Conservation (phyloP, 2,888 invertebrate genomes). For the Meteorus colon region DNA sequence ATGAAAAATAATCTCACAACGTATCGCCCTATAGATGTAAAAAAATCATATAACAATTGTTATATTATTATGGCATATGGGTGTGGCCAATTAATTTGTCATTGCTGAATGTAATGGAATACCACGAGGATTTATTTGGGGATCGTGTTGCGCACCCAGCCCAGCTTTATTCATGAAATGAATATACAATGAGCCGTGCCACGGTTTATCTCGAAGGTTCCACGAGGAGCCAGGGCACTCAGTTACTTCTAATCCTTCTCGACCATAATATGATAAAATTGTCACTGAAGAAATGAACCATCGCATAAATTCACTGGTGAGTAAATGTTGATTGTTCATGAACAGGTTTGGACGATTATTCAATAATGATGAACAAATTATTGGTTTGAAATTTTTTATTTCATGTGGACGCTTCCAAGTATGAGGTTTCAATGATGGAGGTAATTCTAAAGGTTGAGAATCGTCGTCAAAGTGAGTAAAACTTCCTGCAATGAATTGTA, state of each 20-base stretch:
- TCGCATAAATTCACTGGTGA: slow-evolving; percentile 71
- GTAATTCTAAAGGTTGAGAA: slow-evolving; percentile 52
- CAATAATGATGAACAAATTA: slow-evolving; percentile 47
- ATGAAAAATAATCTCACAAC: slow-evolving; percentile 73
- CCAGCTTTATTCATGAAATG: slow-evolving; percentile 73
- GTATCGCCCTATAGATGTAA: slow-evolving; percentile 71
- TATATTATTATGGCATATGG: not conserved
- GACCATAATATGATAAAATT: slow-evolving; percentile 70
- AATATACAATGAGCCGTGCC: slow-evolving; percentile 74
- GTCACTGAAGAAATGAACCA: slow-evolving; percentile 69
- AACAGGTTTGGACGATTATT: slow-evolving; percentile 66
- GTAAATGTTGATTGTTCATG: slow-evolving; percentile 68
- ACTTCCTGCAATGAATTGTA: slow-evolving; percentile 46
- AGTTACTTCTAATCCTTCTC: slow-evolving; percentile 63
- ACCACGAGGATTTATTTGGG: slow-evolving; percentile 70
- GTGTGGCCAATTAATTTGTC: slow-evolving; percentile 15
- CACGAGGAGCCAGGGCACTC: slow-evolving; percentile 64
- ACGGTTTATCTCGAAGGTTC: slow-evolving; percentile 61
- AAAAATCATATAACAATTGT: slow-evolving; percentile 9
- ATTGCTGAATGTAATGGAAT: slow-evolving; percentile 9
- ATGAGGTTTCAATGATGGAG: slow-evolving; percentile 52
- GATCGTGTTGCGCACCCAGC: slow-evolving; percentile 66
- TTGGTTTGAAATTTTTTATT: slow-evolving; percentile 46
- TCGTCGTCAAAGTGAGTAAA: slow-evolving; percentile 54
- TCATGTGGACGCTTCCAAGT: slow-evolving; percentile 58